A percentile compares a stretch with the other conserved stretches of the same genome.
Evolutionary conservation across 2,888 invertebrate species (phyloP).

Genomic region (Ryuthela nishihirai): DNA sequence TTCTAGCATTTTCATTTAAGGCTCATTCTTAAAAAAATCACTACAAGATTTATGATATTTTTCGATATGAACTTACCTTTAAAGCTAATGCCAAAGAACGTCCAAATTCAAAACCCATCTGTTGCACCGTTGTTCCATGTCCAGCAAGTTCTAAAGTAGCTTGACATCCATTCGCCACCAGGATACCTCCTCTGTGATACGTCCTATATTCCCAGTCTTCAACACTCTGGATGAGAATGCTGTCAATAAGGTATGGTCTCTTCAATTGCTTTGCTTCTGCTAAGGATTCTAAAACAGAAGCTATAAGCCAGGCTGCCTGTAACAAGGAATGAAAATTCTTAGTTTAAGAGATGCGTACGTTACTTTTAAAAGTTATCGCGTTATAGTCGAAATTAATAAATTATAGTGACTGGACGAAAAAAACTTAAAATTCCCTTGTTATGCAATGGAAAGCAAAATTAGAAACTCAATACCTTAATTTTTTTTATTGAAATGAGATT

Average conservation of each 20-base stretch:
- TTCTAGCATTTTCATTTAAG: too few species aligned
- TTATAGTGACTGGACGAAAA: too few species aligned
- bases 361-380: too few species aligned
- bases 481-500: neutral
- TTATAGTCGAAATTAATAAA: too few species aligned
- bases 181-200: slow-evolving; percentile 11
- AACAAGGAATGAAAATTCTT: neutral
- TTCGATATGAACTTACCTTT: slow-evolving; percentile 9
- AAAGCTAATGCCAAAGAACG: slow-evolving; percentile 17
- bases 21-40: too few species aligned
- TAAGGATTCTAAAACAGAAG: slow-evolving; percentile 18
- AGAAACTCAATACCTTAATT: neutral
- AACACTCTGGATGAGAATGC: neutral
- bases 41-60: too few species aligned
- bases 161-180: slow-evolving; percentile 23
- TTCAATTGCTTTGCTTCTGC: neutral
- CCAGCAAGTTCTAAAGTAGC: slow-evolving; percentile 20
- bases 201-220: slow-evolving; percentile 12
- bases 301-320: slow-evolving; percentile 9
- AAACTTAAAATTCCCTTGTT: neutral
- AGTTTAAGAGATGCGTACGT: too few species aligned
- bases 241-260: neutral
- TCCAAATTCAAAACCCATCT: slow-evolving; percentile 21
- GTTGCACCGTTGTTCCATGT: slow-evolving; percentile 8
- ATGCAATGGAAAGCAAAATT: neutral